A percentile compares a stretch with the other conserved stretches of the same genome.
Evolutionary conservation across 2,797 vertebrate genomes (phyloP).

Genomic region (Catamblyrhynchus diadema): DNA sequence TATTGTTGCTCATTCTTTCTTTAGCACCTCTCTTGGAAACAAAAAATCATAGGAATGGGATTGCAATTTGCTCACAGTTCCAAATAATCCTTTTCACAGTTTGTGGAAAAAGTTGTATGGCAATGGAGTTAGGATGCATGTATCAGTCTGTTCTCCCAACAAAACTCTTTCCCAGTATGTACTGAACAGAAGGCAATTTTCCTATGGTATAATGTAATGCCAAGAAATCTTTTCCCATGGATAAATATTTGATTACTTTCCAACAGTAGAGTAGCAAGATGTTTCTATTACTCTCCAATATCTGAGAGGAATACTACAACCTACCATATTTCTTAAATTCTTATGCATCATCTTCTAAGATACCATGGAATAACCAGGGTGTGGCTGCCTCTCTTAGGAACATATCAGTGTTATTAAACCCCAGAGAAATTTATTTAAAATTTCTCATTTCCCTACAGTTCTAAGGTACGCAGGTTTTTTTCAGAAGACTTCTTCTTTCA

Average conservation of each 20-base stretch:
- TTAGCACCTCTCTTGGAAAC: background rate
- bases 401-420: background rate
- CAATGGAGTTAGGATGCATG: background rate
- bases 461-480: background rate
- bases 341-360: background rate
- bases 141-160: background rate
- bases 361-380: background rate
- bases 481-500: background rate
- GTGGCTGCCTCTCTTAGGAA: background rate
- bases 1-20: background rate
- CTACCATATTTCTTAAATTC: background rate
- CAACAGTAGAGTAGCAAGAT: background rate
- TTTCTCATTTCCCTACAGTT: background rate
- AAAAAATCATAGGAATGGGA: background rate
- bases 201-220: background rate
- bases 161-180: background rate
- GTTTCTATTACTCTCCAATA: background rate
- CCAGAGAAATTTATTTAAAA: background rate
- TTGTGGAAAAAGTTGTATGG: background rate
- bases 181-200: conserved; percentile 3
- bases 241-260: conserved; percentile 2
- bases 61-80: background rate
- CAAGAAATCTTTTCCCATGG: background rate
- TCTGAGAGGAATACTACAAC: background rate
- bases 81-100: background rate